phyloP scores from a whole-genome alignment of 1,140 invertebrate genomes.

The Hesperophylax magnus region DNA sequence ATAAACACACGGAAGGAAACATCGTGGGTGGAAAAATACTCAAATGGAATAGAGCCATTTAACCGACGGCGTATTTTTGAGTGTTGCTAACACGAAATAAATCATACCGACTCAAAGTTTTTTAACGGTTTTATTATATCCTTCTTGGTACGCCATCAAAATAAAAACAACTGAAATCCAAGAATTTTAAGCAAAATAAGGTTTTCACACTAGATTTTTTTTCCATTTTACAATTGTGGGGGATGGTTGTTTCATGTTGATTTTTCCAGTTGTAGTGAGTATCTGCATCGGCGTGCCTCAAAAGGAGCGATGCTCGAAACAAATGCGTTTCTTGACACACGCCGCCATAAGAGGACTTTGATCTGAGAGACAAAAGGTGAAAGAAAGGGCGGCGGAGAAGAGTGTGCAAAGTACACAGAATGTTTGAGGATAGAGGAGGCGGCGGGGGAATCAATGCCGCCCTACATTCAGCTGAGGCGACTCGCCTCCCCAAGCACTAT shows the following conservation, averaged over 20 bases:
- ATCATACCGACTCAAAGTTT: neutral
- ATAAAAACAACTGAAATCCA: no score
- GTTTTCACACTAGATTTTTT: no score
- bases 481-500: slow-evolving; percentile 31
- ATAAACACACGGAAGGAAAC: slow-evolving; percentile 33
- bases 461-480: slow-evolving; percentile 27
- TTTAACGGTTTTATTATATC: no score
- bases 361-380: slow-evolving; percentile 38
- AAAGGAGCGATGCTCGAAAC: neutral
- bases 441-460: slow-evolving; percentile 46
- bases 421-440: slow-evolving; percentile 13
- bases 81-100: neutral
- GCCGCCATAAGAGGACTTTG: neutral
- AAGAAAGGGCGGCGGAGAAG: slow-evolving; percentile 11
- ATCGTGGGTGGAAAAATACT: slow-evolving; percentile 2
- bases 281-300: no score
- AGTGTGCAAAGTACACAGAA: slow-evolving; percentile 31
- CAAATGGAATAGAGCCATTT: neutral
- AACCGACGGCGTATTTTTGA: neutral
- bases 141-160: no score
- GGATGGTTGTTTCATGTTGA: no score
- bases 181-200: no score
- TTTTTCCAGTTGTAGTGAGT: no score
- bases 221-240: no score
- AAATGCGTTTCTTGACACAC: neutral